Conservation (phyloP, 1,140 invertebrate genomes). For the Trinorchestia longiramus region DNA sequence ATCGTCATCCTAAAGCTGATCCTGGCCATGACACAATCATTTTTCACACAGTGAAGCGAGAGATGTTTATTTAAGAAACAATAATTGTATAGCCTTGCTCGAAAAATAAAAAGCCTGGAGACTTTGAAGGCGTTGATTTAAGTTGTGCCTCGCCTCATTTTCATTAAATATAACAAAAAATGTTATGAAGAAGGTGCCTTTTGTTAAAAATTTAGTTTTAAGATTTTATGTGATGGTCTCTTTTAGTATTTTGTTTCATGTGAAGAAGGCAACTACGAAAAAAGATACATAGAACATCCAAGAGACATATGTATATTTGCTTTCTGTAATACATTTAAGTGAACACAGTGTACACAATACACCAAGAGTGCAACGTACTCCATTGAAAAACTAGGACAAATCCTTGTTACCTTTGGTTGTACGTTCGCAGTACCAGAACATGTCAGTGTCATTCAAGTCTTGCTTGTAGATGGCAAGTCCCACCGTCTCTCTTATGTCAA, state of each 20-base stretch:
- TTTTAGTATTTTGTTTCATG: not conserved
- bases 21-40: conserved; percentile 5
- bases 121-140: not conserved
- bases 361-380: not conserved
- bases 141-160: not conserved
- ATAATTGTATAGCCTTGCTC: not conserved
- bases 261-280: not conserved
- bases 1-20: not conserved
- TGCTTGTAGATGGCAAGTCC: not conserved
- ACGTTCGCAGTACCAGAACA: not conserved
- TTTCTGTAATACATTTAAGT: not conserved
- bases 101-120: not conserved
- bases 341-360: not conserved
- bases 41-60: not conserved
- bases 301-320: not conserved
- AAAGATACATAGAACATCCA: not conserved
- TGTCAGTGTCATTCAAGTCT: not conserved
- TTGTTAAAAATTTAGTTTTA: not conserved
- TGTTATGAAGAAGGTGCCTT: not conserved
- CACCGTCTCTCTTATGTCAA: not conserved
- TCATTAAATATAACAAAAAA: not conserved
- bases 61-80: conserved; percentile 25
- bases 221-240: not conserved
- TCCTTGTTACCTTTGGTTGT: not conserved
- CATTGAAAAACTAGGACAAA: not conserved